Base-by-base conservation (phyloP, 2,888 invertebrate species). In the Athalia cordata region DNA sequence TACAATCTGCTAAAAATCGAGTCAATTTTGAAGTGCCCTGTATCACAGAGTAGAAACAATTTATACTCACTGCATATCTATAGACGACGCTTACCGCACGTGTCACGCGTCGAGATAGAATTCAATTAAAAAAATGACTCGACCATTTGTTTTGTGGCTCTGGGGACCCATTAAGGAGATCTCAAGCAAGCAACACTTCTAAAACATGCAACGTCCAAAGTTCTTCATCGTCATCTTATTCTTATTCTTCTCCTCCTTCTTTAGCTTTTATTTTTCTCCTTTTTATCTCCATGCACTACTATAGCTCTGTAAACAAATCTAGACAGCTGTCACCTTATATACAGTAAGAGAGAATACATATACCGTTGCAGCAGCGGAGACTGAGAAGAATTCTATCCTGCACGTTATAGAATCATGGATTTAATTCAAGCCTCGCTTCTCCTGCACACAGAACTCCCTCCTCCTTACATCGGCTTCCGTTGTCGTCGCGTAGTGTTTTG, bases 301-400 rank as follows among this genome's bases (percentile, higher is more conserved):
- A 68, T 29, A 55, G 50, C 50, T 15, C 15, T 43, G 68, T 55
- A 68, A 68, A 68, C 52, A 68, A 68, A 68, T 68, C 68, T 29
- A 55, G 50, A 11, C 68, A 68, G 68, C 68, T 68, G 68, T 68
- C 68, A 68, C 68, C 62, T 9, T 29, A 29, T 29, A 29, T 29
- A 2, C 29, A 29, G 29, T 29, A 29, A 29, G 29, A 29, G 29
- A 29, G 9, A 5, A 5, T 11, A 52, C 55, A 29, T 29, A 52
- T 50, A 52, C 13, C 49, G 9, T 7, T 11, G 5, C 5, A 52
- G 52, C 4, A 52, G 52, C 4, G 15, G 15, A 55, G 43, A 43
- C 13, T 15, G 4, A 50, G 45, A 13, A 15, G 9, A 13, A n/a
- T 13, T 67, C 50, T 49, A 43, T 29, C 55, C 52, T 5, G 43